Evolutionary conservation across 2,888 invertebrate genomes (phyloP), one percentile per base, ranked within the genome.

Genomic region (Mycalesis mineus): DNA sequence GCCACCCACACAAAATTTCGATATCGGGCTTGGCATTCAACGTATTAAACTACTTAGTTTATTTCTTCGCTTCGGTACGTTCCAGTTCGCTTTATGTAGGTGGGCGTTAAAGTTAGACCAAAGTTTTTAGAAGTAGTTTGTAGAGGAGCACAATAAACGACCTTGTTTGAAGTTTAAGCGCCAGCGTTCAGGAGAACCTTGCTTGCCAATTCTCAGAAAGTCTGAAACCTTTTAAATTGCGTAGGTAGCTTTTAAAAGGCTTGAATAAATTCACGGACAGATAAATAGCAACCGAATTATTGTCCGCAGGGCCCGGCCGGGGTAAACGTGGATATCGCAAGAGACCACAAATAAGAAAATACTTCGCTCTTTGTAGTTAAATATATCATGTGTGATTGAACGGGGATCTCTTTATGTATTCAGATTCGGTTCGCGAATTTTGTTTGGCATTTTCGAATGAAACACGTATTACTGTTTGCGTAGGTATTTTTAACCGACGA

Each of bases 321-420:
- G 14, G 33, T 40, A 48, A 15, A 48, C 48, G 14, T 7, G 41
- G 51, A 51, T 31, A 31, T 52, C 44, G 45, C 44, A 47, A 40
- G 40, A 51, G 51, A 57, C 44, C 39, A 39, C 45, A 57, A 57
- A 57, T 45, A 57, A 44, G 31, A 45, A 22, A 44, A 44, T 51
- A 29, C 48, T 55, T 51, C 56, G 40, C 39, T 45, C 39, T 48
- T 54, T 57, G 14, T 36, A 49, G 49, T 57, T 54, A 57, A 60
- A 57, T 60, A 60, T 60, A 57, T 50, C 54, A 49, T 52, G 48
- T 59, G 47, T 53, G 53, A 57, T 54, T 57, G 53, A 57, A 60
- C 54, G 17, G 49, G 45, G 53, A 60, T 57, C 49, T 54, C 44
- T 53, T 60, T 60, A 60, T 50, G 49, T 60, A 60, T 49, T 53